phyloP scores from a whole-genome alignment of 2,888 invertebrate genomes.

The Eupithecia tripunctaria region DNA sequence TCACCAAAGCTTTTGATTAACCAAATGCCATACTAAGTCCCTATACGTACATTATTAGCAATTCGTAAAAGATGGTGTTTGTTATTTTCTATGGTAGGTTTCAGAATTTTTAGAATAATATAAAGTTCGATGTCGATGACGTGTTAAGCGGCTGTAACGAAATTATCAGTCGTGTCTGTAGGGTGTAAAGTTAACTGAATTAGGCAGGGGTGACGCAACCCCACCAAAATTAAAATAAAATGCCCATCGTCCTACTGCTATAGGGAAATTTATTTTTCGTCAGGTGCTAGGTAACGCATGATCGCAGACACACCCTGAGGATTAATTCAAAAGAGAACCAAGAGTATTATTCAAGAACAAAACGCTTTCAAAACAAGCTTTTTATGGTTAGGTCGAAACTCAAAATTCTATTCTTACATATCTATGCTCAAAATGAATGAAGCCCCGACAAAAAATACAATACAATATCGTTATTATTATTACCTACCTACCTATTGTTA shows the following conservation, averaged over 20 bases:
- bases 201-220: background rate
- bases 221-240: background rate
- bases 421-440: background rate
- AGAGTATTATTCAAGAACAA: background rate
- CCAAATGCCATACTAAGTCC: too few species aligned
- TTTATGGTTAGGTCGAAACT: background rate
- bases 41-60: too few species aligned
- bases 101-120: too few species aligned
- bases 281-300: conserved; percentile 5
- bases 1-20: too few species aligned
- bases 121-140: background rate
- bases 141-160: background rate
- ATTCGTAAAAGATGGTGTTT: too few species aligned
- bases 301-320: background rate
- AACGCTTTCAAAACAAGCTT: background rate
- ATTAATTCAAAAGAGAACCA: conserved; percentile 10
- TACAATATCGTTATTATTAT: background rate
- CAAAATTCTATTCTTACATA: too few species aligned
- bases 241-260: background rate
- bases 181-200: background rate
- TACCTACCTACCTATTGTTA: background rate
- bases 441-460: background rate
- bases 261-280: background rate
- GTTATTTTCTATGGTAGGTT: too few species aligned
- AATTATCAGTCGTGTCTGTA: background rate